A percentile compares a stretch with the other conserved stretches of the same genome.
Evolutionary conservation across 2,797 vertebrate genomes (phyloP).

Genomic region (Sternarchorhynchus goeldii): DNA sequence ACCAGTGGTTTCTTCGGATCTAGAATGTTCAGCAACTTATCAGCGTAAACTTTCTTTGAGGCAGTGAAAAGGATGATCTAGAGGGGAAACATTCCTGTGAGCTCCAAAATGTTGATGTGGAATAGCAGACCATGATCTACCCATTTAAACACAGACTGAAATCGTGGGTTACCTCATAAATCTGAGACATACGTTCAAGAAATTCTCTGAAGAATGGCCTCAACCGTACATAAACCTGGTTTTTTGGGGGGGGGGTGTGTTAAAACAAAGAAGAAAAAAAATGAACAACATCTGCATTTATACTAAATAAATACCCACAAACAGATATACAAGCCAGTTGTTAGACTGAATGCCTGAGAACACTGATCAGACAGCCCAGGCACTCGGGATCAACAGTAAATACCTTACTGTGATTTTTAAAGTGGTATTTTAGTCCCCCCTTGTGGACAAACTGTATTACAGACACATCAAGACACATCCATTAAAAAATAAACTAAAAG

Average conservation of each 20-base stretch:
- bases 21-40: conserved; percentile 97
- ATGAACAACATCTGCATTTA: background rate
- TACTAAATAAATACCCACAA: background rate
- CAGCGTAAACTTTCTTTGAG: conserved; percentile 98
- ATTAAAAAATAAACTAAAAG: too few relatives aligned
- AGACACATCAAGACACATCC: too few relatives aligned
- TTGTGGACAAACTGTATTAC: conserved; percentile 50
- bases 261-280: background rate
- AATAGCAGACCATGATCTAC: background rate
- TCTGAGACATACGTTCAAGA: conserved; percentile 98
- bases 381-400: background rate
- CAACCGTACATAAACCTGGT: conserved; percentile 98
- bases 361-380: too few relatives aligned
- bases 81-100: background rate
- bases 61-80: conserved; percentile 99
- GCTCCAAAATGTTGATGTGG: background rate
- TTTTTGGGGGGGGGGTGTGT: conserved; percentile 18
- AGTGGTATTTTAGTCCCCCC: conserved; percentile 53
- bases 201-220: conserved; percentile 98
- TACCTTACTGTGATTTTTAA: conserved; percentile 16
- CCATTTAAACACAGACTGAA: background rate
- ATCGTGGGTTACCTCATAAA: conserved; percentile 88
- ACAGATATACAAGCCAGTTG: too few relatives aligned
- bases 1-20: conserved; percentile 98
- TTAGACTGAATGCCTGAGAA: too few relatives aligned